Evolutionary conservation across 2,797 vertebrate species (phyloP).

Genomic region (Erithacus rubecula): DNA sequence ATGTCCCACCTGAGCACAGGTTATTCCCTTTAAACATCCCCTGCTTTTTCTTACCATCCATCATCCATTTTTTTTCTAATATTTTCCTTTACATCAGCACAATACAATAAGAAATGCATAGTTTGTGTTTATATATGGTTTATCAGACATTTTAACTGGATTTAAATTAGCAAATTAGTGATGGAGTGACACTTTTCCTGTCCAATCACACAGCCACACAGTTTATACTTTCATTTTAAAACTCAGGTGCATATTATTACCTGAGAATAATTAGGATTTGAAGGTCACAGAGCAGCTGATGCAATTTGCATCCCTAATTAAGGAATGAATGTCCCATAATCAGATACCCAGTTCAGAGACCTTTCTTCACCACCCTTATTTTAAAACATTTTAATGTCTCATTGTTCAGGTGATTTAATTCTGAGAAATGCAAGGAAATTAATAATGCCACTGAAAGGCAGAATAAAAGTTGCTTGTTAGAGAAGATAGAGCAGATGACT

Average conservation of each 20-base stretch:
- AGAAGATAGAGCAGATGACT: background rate
- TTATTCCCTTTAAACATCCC: background rate
- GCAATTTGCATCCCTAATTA: background rate
- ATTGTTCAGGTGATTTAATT: background rate
- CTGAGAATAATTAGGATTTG: background rate
- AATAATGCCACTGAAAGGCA: background rate
- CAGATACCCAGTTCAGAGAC: background rate
- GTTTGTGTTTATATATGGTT: background rate
- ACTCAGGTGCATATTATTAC: background rate
- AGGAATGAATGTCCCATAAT: background rate
- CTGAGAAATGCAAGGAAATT: background rate
- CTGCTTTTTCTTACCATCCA: background rate
- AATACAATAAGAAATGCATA: fast-evolving
- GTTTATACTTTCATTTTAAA: background rate
- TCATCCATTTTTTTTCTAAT: background rate
- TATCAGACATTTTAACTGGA: background rate
- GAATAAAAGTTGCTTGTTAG: background rate
- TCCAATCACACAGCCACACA: background rate
- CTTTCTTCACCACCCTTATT: background rate
- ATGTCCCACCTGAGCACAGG: background rate
- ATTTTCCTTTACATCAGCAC: background rate
- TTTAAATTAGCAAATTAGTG: background rate
- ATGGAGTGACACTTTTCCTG: background rate
- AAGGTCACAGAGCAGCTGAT: background rate
- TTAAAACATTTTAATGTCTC: background rate